Evolutionary conservation across 2,888 invertebrate species (phyloP).

Genomic region (Callinectes sapidus): DNA sequence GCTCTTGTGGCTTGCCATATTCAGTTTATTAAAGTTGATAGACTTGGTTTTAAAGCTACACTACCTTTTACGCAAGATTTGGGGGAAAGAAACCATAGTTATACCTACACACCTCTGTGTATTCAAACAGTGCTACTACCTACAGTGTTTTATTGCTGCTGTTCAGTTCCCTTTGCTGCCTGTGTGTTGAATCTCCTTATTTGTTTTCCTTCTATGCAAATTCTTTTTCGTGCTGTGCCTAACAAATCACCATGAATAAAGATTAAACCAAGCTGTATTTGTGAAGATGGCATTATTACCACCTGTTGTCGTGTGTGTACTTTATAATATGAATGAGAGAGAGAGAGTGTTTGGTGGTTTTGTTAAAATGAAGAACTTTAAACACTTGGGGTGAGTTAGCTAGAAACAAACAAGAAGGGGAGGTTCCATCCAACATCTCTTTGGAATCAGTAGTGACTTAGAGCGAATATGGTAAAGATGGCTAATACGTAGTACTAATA

Average conservation of each 20-base stretch:
- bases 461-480: too few species aligned
- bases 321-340: too few species aligned
- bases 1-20: not conserved
- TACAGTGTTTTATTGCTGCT: not conserved
- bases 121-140: not conserved
- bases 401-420: too few species aligned
- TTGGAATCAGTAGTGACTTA: too few species aligned
- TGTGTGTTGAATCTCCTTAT: not conserved
- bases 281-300: not conserved
- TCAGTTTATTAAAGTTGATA: not conserved
- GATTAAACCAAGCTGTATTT: not conserved
- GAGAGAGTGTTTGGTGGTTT: too few species aligned
- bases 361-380: too few species aligned
- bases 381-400: too few species aligned
- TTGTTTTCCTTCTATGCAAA: not conserved
- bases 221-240: not conserved
- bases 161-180: not conserved
- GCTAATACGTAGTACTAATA: too few species aligned
- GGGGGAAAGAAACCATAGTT: not conserved
- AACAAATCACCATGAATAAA: slow-evolving; percentile 11
- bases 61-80: not conserved
- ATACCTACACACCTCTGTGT: not conserved
- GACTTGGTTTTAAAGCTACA: not conserved
- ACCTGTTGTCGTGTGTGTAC: not conserved
- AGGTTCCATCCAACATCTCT: too few species aligned